Base-by-base conservation (phyloP, 2,888 invertebrate species). In the Tetragonisca angustula region DNA sequence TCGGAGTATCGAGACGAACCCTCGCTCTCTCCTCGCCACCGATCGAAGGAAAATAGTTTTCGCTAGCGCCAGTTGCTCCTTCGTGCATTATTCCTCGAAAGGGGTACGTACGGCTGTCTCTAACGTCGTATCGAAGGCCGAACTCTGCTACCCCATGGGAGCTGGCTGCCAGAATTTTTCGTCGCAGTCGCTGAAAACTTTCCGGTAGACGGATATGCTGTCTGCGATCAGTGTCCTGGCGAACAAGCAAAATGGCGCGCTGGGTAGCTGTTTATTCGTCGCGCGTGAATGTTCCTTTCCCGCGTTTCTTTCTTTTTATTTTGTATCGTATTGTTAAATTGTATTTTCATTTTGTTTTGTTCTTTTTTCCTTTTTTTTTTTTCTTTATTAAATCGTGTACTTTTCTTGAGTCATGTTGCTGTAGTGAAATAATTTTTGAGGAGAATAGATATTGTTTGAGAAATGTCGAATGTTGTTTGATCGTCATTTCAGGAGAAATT, bases 1-100 rank as follows among this genome's bases (percentile, higher is more conserved):
- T 85, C 50, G 32, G 62, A 70, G 77, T 82, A 76, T 75, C 85
- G 79, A 59, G 72, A 67, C 67, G 72, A 59, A 24, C n/a, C 56
- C 36, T 73, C 76, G 69, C 24, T 52, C 64, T 54, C 19, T n/a
- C n/a, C 36, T 62, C 32, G 54, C 43, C 64, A 9, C 1, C 43
- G 70, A 73, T 76, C 54, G 50, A 76, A 9, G 73, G 49, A 61
- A 76, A 79, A 74, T 65, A 83, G 76, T 69, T 69, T 59, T 64
- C 76, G n/a, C 49, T 65, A 19, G 43, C 36, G 43, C 32, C 9
- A 59, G 56, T n/a, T 32, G 56, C 15, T 32, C 15, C 43, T 27
- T 50, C 62, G 36, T 73, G 74, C 64, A 59, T 75, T 79, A 71
- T 79, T 79, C 75, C 21, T 24, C 17, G 17, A 17, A 6, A 36